Evolutionary conservation across 2,797 vertebrate species (phyloP), one percentile per base, ranked within the genome.

Genomic region (Centroberyx gerrardi): DNA sequence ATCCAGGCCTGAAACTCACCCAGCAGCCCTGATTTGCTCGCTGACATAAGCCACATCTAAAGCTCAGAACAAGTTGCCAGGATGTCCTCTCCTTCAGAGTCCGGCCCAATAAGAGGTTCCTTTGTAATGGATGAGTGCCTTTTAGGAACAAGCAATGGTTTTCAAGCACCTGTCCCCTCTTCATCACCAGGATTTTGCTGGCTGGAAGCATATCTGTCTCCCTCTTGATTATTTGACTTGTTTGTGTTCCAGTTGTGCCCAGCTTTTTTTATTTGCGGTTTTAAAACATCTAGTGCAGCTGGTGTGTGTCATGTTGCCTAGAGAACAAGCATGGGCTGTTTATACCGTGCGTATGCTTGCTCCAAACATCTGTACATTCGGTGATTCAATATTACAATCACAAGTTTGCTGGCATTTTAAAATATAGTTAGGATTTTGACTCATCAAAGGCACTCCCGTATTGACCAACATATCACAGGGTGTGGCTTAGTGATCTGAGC

Each of bases 271-370:
- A 2, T 83, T 74, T 72, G 18, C 63, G 27, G 27, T 65, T 71
- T 64, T 27, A 18, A 48, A 66, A 65, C 1, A 5, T 70, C 8
- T 44, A 14, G 10, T 71, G n/a, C 3, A 17, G 42, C 10, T 3
- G 42, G 12, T 63, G 14, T 53, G 31, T 56, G 29, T 75, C 72
- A 78, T 6, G 70, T 81, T 85, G 80, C 76, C 80, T 79, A 77
- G 72, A 86, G 68, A 80, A 78, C 80, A 67, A 73, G 44, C 2
- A 42, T 13, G 22, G 49, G 27, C 42, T 62, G 31, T 68, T 70
- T 77, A 51, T 29, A 69, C 69, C 27, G 3, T 29, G 53, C 6
- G 55, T n/a, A 2, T 74, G 51, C 22, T 63, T 44, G 9, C n/a
- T 29, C 44, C 17, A 63, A 67, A 71, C 17, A 55, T 6, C 18